These are phyloP conservation scores for Aegypius monachus DNA, from an alignment of 2,113 vertebrate species.

Conservation along the genomic window DNA sequence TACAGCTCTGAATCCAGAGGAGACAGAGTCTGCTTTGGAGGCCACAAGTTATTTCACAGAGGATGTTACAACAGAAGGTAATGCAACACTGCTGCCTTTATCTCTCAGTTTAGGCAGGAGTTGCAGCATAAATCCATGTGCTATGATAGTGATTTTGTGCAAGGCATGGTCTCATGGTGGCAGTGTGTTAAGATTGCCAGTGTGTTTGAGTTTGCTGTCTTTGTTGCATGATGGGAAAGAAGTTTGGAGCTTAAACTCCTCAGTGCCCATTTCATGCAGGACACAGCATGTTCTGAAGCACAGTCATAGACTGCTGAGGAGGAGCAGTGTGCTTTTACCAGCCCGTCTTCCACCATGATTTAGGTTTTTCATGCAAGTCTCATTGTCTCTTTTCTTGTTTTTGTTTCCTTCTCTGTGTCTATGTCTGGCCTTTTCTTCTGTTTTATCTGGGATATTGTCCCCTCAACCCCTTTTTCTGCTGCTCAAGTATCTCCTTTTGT, in stretches of 20 bases:
- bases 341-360: neutral
- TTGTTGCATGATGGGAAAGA: neutral
- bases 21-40: conserved; percentile 92
- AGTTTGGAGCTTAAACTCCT: neutral
- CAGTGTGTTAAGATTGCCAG: neutral
- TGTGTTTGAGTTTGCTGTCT: neutral
- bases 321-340: neutral
- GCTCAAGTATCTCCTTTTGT: conserved; percentile 86
- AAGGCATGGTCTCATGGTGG: neutral
- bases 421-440: conserved; percentile 23
- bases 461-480: conserved; percentile 55
- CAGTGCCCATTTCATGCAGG: neutral
- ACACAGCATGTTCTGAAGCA: neutral
- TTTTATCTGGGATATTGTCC: conserved; percentile 41
- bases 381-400: conserved; percentile 41
- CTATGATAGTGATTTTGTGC: neutral
- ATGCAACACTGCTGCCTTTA: neutral
- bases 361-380: conserved; percentile 28
- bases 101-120: neutral
- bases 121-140: neutral
- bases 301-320: neutral
- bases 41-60: conserved; percentile 90
- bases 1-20: conserved; percentile 88
- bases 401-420: conserved; percentile 56
- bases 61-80: conserved; percentile 81